Percentiles rank a stretch among this genome's conserved stretches.
Evolutionary conservation across 2,113 vertebrate species (phyloP).

Genomic region (Pelodiscus sinensis): DNA sequence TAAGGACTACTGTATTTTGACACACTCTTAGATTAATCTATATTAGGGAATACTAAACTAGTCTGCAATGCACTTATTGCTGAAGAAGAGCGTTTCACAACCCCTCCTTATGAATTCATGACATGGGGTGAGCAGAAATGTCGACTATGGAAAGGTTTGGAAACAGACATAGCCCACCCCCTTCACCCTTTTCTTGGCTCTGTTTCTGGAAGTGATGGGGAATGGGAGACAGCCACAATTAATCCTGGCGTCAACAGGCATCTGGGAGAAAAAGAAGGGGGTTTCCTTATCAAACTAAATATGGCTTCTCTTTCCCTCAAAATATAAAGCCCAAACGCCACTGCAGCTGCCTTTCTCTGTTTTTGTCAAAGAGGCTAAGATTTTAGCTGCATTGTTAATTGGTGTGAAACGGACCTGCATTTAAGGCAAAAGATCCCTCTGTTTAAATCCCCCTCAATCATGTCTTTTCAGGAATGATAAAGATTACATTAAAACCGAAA

Average conservation of each 20-base stretch:
- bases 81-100: neutral
- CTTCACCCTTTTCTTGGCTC: neutral
- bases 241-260: neutral
- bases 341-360: neutral
- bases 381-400: neutral
- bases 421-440: neutral
- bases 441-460: neutral
- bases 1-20: neutral
- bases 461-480: neutral
- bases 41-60: neutral
- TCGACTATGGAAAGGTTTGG: accelerated
- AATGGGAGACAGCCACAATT: neutral
- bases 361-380: neutral
- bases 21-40: neutral
- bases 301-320: neutral
- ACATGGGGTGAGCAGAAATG: neutral
- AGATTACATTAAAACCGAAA: neutral
- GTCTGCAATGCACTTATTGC: neutral
- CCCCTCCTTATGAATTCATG: neutral
- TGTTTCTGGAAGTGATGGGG: neutral
- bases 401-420: neutral
- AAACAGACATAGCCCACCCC: neutral
- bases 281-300: neutral
- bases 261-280: neutral
- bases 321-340: neutral